Base-by-base conservation (phyloP, 2,113 vertebrate species). In the Leiothrix lutea region DNA sequence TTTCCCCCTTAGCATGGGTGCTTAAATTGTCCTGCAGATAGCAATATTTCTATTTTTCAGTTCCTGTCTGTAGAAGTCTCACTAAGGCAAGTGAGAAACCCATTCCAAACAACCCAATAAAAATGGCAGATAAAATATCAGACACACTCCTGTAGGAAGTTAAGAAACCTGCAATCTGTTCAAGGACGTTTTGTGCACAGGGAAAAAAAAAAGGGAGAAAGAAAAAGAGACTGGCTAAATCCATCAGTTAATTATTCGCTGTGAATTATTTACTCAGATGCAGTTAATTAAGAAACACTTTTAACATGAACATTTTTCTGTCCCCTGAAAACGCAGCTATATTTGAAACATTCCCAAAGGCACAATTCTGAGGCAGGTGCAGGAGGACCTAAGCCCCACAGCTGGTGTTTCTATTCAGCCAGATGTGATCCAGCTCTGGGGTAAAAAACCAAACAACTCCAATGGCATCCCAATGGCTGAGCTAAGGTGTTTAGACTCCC, bases 221-320 rank as follows among this genome's bases (percentile, higher is more conserved):
- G 25, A 61, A 64, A 81, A n/a, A 57, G 33, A 83, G 35, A 61
- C 33, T 56, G 35, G 60, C 60, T 50, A 90, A 94, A 95, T 82
- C 71, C 56, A 78, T 71, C 69, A 86, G 60, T 38, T 74, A 96
- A 94, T 95, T 94, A 95, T 92, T 95, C 88, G 71, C 64, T 92
- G 79, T 94, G 94, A 96, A 96, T 96, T 93, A 96, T 93, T 96
- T 95, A 90, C 80, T 95, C n/a, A 45, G 88, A 84, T 64, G 75
- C 62, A 83, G 90, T 90, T 96, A 96, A 96, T 96, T 95, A 94
- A 95, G 93, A 80, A 92, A 95, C 80, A 65, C 75, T 94, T 88
- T 33, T 72, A 88, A 96, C 0, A 0, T 35, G 57, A 84, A 45
- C 16, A 53, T 81, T 93, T 72, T 82, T 79, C 74, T 69, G 19